A percentile compares a stretch with the other conserved stretches of the same genome.
These are phyloP conservation scores for Pterobdella sp. DNA, from an alignment of 2,888 invertebrate species.

Conservation along the genomic window DNA sequence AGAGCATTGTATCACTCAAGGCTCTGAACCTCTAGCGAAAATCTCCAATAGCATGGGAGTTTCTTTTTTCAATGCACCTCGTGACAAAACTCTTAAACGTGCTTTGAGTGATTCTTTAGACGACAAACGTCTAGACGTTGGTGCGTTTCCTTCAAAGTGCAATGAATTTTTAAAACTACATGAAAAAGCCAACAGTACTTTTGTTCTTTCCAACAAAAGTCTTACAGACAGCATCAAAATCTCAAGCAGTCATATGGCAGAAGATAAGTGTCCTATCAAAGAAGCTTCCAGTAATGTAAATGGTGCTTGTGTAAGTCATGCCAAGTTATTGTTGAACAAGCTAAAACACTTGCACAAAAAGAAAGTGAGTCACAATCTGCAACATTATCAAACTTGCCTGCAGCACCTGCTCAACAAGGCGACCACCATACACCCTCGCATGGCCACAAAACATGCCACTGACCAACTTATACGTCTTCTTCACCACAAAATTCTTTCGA, in stretches of 20 bases:
- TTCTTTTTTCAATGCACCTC: neutral
- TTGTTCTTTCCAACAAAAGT: no score
- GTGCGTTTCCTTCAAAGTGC: neutral
- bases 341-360: conserved; percentile 23
- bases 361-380: neutral
- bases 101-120: conserved; percentile 4
- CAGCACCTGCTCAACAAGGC: neutral
- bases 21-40: neutral
- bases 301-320: no score
- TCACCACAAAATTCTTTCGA: neutral
- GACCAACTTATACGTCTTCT: neutral
- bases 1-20: neutral
- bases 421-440: neutral
- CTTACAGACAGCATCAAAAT: no score
- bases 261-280: no score
- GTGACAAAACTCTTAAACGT: neutral
- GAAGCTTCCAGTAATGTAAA: no score
- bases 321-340: neutral
- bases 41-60: neutral
- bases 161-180: no score
- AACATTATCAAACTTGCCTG: neutral
- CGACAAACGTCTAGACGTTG: neutral
- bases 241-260: no score
- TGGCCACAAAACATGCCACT: neutral
- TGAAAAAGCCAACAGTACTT: no score